Evolutionary conservation across 1,140 invertebrate species (phyloP).

Genomic region (Luehdorfia chinensis): DNA sequence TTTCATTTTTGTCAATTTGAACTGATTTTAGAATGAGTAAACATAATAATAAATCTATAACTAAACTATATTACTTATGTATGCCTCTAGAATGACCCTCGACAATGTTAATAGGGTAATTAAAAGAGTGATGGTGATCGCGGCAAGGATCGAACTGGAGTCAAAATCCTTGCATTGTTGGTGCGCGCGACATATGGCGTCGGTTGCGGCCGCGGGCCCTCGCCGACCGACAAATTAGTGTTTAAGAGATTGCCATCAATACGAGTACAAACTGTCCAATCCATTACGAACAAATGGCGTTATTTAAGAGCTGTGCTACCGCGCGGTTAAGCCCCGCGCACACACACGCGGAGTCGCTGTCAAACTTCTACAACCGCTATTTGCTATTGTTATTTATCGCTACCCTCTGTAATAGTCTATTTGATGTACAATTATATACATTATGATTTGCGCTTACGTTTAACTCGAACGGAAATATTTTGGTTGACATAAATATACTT

Average conservation of each 20-base stretch:
- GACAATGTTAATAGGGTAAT: not conserved
- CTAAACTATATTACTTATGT: too few relatives aligned
- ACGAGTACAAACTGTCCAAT: conserved; percentile 49
- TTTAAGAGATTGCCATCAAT: conserved; percentile 68
- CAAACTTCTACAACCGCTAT: not conserved
- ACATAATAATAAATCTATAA: too few relatives aligned
- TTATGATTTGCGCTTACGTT: too few relatives aligned
- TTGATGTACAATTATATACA: not conserved
- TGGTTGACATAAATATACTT: too few relatives aligned
- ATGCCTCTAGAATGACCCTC: too few relatives aligned
- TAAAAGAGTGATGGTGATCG: not conserved
- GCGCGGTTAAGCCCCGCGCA: not conserved
- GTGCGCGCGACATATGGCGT: conserved; percentile 52
- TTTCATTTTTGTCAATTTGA: too few relatives aligned
- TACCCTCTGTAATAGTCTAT: conserved; percentile 4
- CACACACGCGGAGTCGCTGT: not conserved
- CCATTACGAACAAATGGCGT: conserved; percentile 66
- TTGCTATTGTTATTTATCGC: conserved; percentile 9
- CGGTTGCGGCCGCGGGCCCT: conserved; percentile 22
- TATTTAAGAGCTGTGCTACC: conserved; percentile 39
- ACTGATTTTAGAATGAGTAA: too few relatives aligned
- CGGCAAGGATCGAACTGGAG: conserved; percentile 17
- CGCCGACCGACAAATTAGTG: conserved; percentile 49
- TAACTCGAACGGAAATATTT: too few relatives aligned
- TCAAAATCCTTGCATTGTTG: conserved; percentile 21